phyloP scores from a whole-genome alignment of 2,888 invertebrate species.

The Leptinotarsa rubiginosa region DNA sequence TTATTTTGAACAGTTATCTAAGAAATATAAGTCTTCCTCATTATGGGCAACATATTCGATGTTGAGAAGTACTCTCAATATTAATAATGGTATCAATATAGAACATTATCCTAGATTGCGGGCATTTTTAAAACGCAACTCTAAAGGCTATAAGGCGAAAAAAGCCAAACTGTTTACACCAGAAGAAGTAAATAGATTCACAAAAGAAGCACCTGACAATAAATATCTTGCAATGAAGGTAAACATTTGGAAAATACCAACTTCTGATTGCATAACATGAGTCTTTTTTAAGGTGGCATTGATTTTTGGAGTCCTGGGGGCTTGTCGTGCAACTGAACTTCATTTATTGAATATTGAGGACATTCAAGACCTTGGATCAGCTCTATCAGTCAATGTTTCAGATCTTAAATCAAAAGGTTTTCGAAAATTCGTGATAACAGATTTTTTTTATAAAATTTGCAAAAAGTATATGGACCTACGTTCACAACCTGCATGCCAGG shows the following conservation, averaged over 20 bases:
- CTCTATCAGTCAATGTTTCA: conserved; percentile 39
- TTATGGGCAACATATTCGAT: conserved; percentile 45
- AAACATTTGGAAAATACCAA: conserved; percentile 14
- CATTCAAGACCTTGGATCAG: conserved; percentile 38
- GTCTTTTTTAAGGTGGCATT: conserved; percentile 38
- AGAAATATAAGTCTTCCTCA: conserved; percentile 43
- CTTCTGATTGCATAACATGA: not conserved
- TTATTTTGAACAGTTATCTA: conserved; percentile 44
- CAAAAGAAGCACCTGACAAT: conserved; percentile 41
- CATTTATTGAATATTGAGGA: conserved; percentile 37
- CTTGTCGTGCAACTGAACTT: conserved; percentile 40
- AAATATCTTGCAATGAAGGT: conserved; percentile 42
- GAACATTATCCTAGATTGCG: conserved; percentile 40
- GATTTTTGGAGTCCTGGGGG: conserved; percentile 41
- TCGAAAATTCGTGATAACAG: conserved; percentile 41
- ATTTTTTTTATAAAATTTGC: conserved; percentile 35
- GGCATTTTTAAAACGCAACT: conserved; percentile 50
- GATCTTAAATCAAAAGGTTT: conserved; percentile 33
- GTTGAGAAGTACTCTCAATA: conserved; percentile 42
- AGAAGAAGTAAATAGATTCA: conserved; percentile 48
- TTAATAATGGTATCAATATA: conserved; percentile 42
- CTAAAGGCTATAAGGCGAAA: conserved; percentile 53
- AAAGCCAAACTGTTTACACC: conserved; percentile 54
- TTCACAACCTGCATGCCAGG: conserved; percentile 20
- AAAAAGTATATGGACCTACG: conserved; percentile 40